phyloP scores from a whole-genome alignment of 2,888 invertebrate species.

The Punctoribates punctum region DNA sequence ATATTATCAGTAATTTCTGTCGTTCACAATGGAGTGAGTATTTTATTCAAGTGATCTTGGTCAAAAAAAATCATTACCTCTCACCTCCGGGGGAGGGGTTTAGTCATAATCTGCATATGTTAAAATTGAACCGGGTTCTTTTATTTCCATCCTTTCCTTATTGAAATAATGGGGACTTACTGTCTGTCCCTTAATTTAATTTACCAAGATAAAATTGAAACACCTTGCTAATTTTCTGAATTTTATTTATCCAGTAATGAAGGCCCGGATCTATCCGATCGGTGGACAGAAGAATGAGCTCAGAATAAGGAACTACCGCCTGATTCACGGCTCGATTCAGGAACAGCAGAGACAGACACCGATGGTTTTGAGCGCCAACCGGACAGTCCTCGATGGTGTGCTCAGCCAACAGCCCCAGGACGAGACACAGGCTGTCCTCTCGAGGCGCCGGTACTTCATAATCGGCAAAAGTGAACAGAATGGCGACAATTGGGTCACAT shows the following conservation, averaged over 20 bases:
- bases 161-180: no score
- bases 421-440: not conserved
- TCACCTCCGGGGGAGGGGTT: no score
- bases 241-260: not conserved
- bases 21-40: slow-evolving; percentile 18
- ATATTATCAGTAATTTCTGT: not conserved
- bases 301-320: slow-evolving; percentile 20
- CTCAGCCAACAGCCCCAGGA: not conserved
- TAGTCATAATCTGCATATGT: no score
- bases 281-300: not conserved
- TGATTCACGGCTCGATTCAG: slow-evolving; percentile 10
- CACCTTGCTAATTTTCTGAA: no score
- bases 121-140: no score
- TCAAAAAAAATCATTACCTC: not conserved
- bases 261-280: not conserved
- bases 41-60: not conserved
- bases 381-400: not conserved
- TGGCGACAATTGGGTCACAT: not conserved
- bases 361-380: not conserved
- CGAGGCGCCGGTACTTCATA: slow-evolving; percentile 2
- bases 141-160: no score
- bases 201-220: no score
- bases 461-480: not conserved
- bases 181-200: no score
- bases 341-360: slow-evolving; percentile 10